Base-by-base conservation (phyloP, 2,797 vertebrate species). In the Pogonophryne albipinna region DNA sequence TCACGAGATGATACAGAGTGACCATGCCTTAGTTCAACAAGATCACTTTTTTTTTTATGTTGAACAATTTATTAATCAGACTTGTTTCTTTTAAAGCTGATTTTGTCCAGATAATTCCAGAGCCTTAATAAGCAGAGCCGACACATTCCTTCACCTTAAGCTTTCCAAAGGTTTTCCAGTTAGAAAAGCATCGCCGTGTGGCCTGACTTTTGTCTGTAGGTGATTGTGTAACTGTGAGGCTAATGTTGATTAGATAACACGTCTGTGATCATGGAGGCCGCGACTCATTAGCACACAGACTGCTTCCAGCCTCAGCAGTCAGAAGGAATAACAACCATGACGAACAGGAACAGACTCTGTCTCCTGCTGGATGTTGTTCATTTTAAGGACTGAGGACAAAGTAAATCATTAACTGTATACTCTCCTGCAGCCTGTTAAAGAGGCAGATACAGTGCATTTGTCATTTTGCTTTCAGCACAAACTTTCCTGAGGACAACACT, bases 231-330 rank as follows among this genome's bases (percentile, higher is more conserved):
- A 63, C 20, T 23, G 6, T 38, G 6, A 27, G 27, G 23, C 38
- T 31, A 23, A 17, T 3, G 42, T 10, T 42, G 23, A 49, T 51
- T 14, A 68, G 20, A 13, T 3, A 31, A 49, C 17, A 16, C 3
- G 15, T 56, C 23, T 64, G 60, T 44, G 19, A 38, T 31, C n/a
- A 31, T 16, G 1, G 0, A 38, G 17, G 51, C 16, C 2, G 38
- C 6, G 5, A 38, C 15, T 70, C 20, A 10, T 4, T 52, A 50
- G 42, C 2, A 13, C 4, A 55, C 51, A 34, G 50, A 63, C 57
- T 4, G 71, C 34, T 67, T 50, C 38, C 50, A 41, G 53, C 34
- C 57, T 38, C 53, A 34, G 46, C 56, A n/a, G 47, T 31, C 52
- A 52, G 19, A 58, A 23, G 5, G 38, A 65, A 47, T 42, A 12